Conservation (phyloP, 2,113 vertebrate genomes). For the Myodes glareolus region DNA sequence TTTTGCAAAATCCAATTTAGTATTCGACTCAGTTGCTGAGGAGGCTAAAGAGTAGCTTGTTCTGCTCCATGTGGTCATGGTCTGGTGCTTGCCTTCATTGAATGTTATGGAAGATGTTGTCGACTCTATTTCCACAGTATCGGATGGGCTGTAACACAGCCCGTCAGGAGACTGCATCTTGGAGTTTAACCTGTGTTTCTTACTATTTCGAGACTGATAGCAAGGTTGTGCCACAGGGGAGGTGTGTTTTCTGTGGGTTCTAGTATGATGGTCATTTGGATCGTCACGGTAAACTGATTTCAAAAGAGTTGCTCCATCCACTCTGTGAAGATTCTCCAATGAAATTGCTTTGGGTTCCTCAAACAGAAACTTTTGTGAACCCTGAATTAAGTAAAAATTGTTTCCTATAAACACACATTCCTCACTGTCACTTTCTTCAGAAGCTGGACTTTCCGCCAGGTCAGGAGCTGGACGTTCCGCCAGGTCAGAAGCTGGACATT, state of each 20-base stretch:
- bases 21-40: slow-evolving; percentile 23
- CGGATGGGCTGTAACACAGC: neutral
- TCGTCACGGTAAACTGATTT: neutral
- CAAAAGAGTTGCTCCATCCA: neutral
- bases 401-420: slow-evolving; percentile 46
- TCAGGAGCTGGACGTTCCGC: no score
- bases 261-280: neutral
- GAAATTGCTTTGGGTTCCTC: slow-evolving; percentile 47
- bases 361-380: neutral
- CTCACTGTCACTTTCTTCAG: neutral
- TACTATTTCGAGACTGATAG: neutral
- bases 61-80: neutral
- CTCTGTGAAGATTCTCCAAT: neutral
- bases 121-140: neutral
- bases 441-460: neutral
- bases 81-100: neutral
- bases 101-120: neutral
- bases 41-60: neutral
- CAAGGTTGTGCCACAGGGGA: neutral
- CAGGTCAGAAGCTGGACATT: no score
- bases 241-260: neutral
- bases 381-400: neutral
- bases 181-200: neutral
- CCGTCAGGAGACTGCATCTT: neutral
- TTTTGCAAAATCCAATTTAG: slow-evolving; percentile 16